Conservation (phyloP, 2,888 invertebrate species). For the Aspidiotus rigidus region DNA sequence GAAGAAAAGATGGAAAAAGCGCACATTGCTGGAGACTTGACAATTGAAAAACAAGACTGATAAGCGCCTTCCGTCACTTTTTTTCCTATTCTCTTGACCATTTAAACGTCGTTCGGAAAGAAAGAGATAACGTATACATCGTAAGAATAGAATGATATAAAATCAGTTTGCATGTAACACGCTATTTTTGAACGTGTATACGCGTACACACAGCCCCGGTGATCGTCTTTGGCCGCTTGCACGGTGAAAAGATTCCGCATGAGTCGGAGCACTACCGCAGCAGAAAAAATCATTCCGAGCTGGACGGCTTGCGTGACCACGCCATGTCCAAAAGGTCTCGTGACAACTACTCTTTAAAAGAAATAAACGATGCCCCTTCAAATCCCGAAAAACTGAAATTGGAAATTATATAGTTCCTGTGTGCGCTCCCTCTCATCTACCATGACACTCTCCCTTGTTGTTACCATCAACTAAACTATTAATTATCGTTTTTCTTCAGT, state of each 20-base stretch:
- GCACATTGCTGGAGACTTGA: not conserved
- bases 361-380: conserved; percentile 31
- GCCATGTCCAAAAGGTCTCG: conserved; percentile 21
- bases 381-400: conserved; percentile 17
- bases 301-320: conserved; percentile 25
- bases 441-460: not conserved
- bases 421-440: conserved; percentile 2
- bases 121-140: not conserved
- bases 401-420: not conserved
- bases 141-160: conserved; percentile 6
- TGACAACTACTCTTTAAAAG: conserved; percentile 31
- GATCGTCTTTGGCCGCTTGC: not conserved
- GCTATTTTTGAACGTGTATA: conserved; percentile 13
- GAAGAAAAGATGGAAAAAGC: not conserved
- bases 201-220: not conserved
- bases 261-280: not conserved
- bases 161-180: conserved; percentile 31
- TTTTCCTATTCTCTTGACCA: not conserved
- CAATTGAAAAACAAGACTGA: conserved; percentile 2
- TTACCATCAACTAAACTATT: not conserved
- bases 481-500: not conserved
- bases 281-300: not conserved
- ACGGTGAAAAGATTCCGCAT: conserved; percentile 2
- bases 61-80: not conserved
- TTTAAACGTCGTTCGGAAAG: not conserved